Evolutionary conservation across 2,797 vertebrate genomes (phyloP).

Genomic region (Linurgus olivaceus): DNA sequence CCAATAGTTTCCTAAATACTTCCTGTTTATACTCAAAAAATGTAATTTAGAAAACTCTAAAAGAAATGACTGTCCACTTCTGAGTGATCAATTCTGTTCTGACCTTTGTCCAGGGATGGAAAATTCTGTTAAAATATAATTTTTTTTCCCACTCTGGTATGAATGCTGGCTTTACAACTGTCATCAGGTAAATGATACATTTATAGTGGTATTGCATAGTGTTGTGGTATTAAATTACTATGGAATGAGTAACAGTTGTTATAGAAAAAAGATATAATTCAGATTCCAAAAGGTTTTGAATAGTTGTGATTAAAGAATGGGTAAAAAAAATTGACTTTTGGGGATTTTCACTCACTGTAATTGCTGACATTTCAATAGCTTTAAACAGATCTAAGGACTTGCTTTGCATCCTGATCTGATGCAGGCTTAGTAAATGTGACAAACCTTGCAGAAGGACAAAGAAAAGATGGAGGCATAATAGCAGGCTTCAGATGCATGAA

Average conservation of each 20-base stretch:
- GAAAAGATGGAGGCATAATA: background rate
- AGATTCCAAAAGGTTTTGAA: constrained; percentile 5
- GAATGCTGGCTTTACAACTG: background rate
- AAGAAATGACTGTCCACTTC: background rate
- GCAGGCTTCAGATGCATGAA: background rate
- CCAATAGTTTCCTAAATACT: background rate
- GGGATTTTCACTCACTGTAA: background rate
- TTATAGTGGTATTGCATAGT: background rate
- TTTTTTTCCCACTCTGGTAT: background rate
- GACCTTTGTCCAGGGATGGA: background rate
- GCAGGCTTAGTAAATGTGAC: background rate
- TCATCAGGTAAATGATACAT: background rate
- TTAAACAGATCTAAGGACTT: background rate
- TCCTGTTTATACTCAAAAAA: background rate
- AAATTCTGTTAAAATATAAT: background rate
- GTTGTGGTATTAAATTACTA: background rate
- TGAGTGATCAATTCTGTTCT: background rate
- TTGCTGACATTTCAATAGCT: constrained; percentile 7
- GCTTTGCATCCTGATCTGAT: background rate
- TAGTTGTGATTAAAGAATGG: background rate
- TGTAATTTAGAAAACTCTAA: background rate
- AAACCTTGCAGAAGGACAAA: background rate
- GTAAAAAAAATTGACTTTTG: background rate
- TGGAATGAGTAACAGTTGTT: background rate
- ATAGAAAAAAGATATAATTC: background rate